phyloP scores from a whole-genome alignment of 2,113 vertebrate genomes.

The Rattus rattus region DNA sequence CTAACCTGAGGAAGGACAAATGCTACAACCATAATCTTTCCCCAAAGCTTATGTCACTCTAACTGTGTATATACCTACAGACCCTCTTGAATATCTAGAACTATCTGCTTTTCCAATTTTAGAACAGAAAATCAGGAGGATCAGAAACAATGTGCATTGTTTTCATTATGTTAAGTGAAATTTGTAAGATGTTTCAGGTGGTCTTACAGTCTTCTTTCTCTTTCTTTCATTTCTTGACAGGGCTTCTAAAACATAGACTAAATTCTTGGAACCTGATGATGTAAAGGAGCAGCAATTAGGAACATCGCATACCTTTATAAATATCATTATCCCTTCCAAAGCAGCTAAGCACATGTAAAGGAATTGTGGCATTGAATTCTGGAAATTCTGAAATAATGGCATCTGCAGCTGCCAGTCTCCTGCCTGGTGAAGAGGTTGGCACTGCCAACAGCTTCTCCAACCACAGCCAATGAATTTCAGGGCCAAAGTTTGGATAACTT shows the following conservation, averaged over 20 bases:
- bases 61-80: not conserved
- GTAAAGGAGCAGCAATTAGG: not conserved
- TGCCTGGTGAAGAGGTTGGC: not conserved
- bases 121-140: slow-evolving; percentile 7
- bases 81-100: slow-evolving; percentile 32
- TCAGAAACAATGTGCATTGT: not conserved
- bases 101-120: slow-evolving; percentile 48
- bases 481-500: not conserved
- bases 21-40: not conserved
- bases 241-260: not conserved
- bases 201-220: not conserved
- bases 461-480: not conserved
- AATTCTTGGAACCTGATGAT: not conserved
- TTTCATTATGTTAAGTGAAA: not conserved
- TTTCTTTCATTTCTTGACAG: slow-evolving; percentile 25
- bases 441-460: not conserved
- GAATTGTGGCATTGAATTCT: not conserved
- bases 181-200: not conserved
- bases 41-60: not conserved
- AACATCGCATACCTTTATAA: not conserved
- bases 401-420: not conserved
- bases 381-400: not conserved
- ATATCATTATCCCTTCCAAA: slow-evolving; percentile 9
- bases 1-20: not conserved
- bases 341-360: not conserved